phyloP scores from a whole-genome alignment of 2,113 vertebrate genomes.

The Felis chaus region DNA sequence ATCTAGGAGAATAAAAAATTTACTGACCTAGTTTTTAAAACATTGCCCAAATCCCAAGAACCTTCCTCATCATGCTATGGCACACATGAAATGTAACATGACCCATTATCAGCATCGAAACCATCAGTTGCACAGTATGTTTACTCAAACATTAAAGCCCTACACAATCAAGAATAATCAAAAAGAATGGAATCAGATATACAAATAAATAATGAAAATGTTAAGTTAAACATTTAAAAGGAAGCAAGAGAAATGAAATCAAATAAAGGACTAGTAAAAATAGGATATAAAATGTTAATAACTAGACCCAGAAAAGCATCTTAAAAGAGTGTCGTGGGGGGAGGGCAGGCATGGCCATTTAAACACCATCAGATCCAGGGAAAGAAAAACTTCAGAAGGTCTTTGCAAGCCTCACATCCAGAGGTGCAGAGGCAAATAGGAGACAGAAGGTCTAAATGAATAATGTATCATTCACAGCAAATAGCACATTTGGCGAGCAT shows the following conservation, averaged over 20 bases:
- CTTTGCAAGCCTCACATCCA: background rate
- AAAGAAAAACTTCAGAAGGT: background rate
- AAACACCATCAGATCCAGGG: background rate
- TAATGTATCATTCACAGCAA: background rate
- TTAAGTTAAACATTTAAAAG: background rate
- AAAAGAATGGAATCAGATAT: background rate
- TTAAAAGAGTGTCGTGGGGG: background rate
- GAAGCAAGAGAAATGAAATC: background rate
- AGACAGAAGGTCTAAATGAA: background rate
- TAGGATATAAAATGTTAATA: slow-evolving; percentile 20
- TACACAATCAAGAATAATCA: background rate
- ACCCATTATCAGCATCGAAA: background rate
- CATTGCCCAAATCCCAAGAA: background rate
- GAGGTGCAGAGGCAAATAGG: background rate
- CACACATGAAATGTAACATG: background rate
- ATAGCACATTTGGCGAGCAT: background rate
- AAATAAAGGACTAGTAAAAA: background rate
- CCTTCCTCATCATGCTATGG: background rate
- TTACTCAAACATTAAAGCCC: background rate
- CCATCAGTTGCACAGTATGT: too few species aligned
- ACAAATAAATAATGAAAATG: background rate
- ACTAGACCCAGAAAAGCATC: background rate
- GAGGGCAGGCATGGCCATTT: background rate
- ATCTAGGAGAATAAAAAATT: background rate
- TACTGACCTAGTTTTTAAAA: background rate